Base-by-base conservation (phyloP, 1,140 invertebrate genomes). In the Drosophila sturtevanti region DNA sequence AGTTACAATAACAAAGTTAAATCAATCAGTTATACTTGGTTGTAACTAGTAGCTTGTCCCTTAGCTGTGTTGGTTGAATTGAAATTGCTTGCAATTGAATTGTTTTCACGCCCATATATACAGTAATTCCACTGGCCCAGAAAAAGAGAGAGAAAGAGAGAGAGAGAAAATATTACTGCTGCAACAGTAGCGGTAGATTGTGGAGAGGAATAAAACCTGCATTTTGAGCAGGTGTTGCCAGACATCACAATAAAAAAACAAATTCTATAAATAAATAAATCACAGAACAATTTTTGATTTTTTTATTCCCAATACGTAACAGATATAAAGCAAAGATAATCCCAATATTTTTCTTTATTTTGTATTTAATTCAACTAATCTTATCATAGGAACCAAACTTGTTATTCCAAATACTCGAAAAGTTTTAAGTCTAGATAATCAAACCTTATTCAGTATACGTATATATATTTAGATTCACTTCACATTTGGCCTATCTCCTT, bases 21-120 rank as follows among this genome's bases (percentile, higher is more conserved):
- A 76, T 76, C 73, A 76, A 76, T 76, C 73, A 76, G 73, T 76
- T 63, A 75, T 72, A 76, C 73, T 76, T 72, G 64, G 38, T 60
- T 75, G 64, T 51, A 60, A 59, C 56, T 11, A 10, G 58, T 11
- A 10, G 58, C 58, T 16, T 31, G 58, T 58, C 27, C 7, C 16
- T 34, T 9, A 34, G 4, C 24, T 3, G 60, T n/a, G 63, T 31
- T 7, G 27, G 27, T 7, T 31, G 27, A 31, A 31, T 31, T 31
- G 27, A 31, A 76, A 75, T 76, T 75, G 73, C 38, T 68, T 62
- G 51, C 64, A 76, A 76, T 76, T 76, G 73, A 76, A 76, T 76
- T 68, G 73, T 76, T 76, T 75, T 76, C 48, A 72, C 72, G 60
- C 35, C 63, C 62, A 73, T 37, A 44, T 51, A 72, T 48, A 18